These are phyloP conservation scores for Aythya baeri DNA, from an alignment of 2,113 vertebrate genomes.

Conservation along the genomic window DNA sequence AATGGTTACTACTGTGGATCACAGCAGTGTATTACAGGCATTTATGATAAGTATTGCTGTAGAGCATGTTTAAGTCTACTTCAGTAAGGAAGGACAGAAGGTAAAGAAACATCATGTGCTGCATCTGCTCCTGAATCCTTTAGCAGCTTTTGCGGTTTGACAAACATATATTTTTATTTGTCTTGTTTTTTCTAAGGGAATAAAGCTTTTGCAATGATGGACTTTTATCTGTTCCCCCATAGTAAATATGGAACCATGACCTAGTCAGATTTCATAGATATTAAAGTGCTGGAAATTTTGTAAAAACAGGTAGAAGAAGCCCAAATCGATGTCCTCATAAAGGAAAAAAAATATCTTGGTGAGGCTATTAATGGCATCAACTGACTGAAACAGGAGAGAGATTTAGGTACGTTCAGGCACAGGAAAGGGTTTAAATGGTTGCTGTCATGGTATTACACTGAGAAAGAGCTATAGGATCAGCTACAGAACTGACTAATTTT, in stretches of 20 bases:
- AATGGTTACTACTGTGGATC: not conserved
- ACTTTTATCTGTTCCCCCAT: not conserved
- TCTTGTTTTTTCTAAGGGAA: not conserved
- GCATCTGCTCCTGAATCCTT: not conserved
- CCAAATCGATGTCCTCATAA: not conserved
- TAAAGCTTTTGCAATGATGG: not conserved
- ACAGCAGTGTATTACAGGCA: not conserved
- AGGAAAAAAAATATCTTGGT: not conserved
- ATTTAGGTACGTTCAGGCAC: not conserved
- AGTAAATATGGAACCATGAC: not conserved
- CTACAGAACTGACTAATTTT: not conserved
- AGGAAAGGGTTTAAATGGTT: not conserved
- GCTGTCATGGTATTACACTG: not conserved
- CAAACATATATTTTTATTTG: not conserved
- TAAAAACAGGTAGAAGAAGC: not conserved
- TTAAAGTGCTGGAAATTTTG: not conserved
- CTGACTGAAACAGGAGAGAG: not conserved
- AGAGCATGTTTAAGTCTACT: not conserved
- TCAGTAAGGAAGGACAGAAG: not conserved
- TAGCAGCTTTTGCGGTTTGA: not conserved
- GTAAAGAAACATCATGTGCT: not conserved
- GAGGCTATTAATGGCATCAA: not conserved
- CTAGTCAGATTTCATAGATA: not conserved
- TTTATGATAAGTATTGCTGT: not conserved
- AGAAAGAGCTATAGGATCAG: not conserved